A percentile compares a stretch with the other conserved stretches of the same genome.
Evolutionary conservation across 2,797 vertebrate genomes (phyloP).

Genomic region (Pachyuromys duprasi): DNA sequence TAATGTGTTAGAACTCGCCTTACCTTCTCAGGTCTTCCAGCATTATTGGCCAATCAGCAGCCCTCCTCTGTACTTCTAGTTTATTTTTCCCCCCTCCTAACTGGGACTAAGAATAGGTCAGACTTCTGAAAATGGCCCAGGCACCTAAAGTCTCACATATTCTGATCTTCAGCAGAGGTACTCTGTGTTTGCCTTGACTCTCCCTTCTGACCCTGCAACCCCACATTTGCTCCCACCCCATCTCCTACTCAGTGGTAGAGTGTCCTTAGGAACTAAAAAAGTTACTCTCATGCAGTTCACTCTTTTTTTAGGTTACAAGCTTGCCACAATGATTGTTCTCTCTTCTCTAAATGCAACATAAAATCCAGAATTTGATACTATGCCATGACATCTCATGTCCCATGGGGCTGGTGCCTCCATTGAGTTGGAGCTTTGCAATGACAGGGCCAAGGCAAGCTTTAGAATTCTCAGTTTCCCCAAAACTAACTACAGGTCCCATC

Average conservation of each 20-base stretch:
- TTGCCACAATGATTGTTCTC: not conserved
- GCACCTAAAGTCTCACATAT: no score
- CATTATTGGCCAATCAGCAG: not conserved
- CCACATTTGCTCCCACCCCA: not conserved
- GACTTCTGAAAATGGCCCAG: not conserved
- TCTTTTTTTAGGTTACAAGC: not conserved
- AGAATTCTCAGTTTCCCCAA: not conserved
- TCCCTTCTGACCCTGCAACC: not conserved
- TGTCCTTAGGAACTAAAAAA: not conserved
- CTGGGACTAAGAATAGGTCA: not conserved
- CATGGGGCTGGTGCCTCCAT: not conserved
- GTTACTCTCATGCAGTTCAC: not conserved
- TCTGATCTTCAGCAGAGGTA: not conserved
- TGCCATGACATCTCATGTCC: not conserved
- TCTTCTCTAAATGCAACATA: not conserved
- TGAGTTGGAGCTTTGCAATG: constrained; percentile 14
- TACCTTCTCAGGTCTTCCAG: not conserved
- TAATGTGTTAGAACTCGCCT: not conserved
- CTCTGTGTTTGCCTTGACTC: rapidly evolving
- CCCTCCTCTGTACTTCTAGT: not conserved
- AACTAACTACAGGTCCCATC: not conserved
- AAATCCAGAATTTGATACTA: not conserved
- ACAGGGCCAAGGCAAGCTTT: not conserved
- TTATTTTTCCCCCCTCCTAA: not conserved
- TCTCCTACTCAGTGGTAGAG: not conserved